Evolutionary conservation across 2,797 vertebrate genomes (phyloP).

Genomic region (Pelobates cultripes): DNA sequence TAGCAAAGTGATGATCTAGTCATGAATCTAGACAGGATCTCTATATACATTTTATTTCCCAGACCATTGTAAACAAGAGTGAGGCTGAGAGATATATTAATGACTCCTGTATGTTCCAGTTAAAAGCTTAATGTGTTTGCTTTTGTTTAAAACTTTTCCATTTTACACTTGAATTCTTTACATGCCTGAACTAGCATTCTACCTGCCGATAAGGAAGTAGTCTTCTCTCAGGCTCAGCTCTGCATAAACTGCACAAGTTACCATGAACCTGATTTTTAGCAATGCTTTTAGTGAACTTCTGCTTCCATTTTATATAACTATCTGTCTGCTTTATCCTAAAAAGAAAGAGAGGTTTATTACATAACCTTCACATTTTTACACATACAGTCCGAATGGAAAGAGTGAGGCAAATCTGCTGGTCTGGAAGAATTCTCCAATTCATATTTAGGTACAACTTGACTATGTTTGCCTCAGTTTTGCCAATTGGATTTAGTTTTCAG

Average conservation of each 20-base stretch:
- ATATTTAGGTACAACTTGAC: too few relatives aligned
- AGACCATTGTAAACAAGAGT: slow-evolving; percentile 1
- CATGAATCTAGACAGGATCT: too few relatives aligned
- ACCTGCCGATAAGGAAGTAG: slow-evolving; percentile 64
- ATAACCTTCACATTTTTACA: too few relatives aligned
- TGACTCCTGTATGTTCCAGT: slow-evolving; percentile 44
- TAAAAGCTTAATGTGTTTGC: slow-evolving; percentile 55
- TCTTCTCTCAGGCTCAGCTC: slow-evolving; percentile 57
- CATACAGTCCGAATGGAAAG: too few relatives aligned
- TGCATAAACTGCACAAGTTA: slow-evolving; percentile 59
- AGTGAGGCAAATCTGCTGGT: too few relatives aligned
- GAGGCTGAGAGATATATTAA: slow-evolving; percentile 24
- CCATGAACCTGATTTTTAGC: slow-evolving; percentile 20
- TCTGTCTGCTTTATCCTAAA: background rate
- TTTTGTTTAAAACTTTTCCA: slow-evolving; percentile 52
- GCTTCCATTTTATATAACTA: background rate
- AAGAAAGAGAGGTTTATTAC: background rate
- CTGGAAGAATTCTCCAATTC: too few relatives aligned
- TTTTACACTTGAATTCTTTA: slow-evolving; percentile 66
- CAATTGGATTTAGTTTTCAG: too few relatives aligned
- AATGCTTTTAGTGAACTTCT: background rate
- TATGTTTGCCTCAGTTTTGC: too few relatives aligned
- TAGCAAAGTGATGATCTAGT: background rate
- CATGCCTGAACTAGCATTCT: slow-evolving; percentile 65
- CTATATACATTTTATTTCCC: background rate